These are phyloP conservation scores for Hypomesus transpacificus DNA, from an alignment of 2,113 vertebrate genomes.

Conservation along the genomic window DNA sequence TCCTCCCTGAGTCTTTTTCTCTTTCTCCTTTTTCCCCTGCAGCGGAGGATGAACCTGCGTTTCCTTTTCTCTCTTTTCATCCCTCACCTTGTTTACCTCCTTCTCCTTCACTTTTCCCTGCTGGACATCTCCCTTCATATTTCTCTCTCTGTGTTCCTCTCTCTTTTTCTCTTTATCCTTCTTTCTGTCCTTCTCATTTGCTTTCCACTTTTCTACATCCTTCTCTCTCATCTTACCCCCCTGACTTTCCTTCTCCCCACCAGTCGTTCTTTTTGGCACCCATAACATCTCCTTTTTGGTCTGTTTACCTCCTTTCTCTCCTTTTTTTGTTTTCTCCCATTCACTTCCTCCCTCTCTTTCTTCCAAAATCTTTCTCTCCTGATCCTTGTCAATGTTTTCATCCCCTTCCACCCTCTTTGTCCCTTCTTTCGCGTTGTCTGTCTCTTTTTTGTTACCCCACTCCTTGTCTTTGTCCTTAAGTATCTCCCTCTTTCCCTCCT, in stretches of 20 bases:
- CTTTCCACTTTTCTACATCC: conserved; percentile 17
- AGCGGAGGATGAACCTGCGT: neutral
- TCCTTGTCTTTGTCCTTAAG: neutral
- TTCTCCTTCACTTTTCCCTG: conserved; percentile 7
- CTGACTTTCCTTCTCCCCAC: conserved; percentile 38
- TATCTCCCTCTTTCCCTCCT: neutral
- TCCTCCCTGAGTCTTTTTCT: conserved; percentile 33
- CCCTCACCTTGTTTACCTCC: conserved; percentile 12
- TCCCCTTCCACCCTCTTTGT: neutral
- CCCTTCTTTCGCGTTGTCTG: neutral
- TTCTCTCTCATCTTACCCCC: conserved; percentile 45
- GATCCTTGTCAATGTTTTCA: conserved; percentile 44
- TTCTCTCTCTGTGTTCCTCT: conserved; percentile 8
- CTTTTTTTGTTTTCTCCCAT: conserved; percentile 58
- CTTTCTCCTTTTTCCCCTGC: conserved; percentile 10
- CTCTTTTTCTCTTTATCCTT: conserved; percentile 26
- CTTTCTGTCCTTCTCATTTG: conserved; percentile 36
- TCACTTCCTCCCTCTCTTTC: conserved; percentile 61
- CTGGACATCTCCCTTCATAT: conserved; percentile 3
- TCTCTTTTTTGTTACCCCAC: neutral
- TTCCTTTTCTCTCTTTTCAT: conserved; percentile 23
- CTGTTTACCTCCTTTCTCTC: conserved; percentile 26
- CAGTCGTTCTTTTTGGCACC: conserved; percentile 42
- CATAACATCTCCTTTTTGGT: no score
- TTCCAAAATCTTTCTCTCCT: conserved; percentile 48